phyloP scores from a whole-genome alignment of 2,113 vertebrate species.

The Alethe diademata region DNA sequence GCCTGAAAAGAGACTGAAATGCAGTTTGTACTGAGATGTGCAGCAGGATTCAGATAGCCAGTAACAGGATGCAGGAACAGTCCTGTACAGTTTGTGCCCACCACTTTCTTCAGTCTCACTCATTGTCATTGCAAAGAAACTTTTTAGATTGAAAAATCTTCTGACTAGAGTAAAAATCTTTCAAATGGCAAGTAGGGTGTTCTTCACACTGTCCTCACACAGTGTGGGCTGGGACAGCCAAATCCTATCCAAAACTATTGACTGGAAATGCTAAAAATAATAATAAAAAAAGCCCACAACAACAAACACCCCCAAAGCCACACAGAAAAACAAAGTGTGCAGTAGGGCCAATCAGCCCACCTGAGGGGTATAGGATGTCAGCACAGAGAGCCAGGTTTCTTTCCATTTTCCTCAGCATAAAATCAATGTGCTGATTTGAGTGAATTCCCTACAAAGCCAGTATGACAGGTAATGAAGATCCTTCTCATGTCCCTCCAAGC shows the following conservation, averaged over 20 bases:
- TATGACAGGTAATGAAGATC: not conserved
- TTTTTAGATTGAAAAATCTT: not conserved
- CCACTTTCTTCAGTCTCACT: not conserved
- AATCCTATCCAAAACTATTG: not conserved
- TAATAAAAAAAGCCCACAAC: too few relatives aligned
- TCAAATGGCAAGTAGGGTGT: not conserved
- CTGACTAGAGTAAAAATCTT: not conserved
- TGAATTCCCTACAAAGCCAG: not conserved
- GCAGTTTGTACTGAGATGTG: not conserved
- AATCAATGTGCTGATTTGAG: not conserved
- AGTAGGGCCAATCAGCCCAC: not conserved
- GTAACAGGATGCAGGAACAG: not conserved
- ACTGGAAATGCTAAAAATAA: not conserved
- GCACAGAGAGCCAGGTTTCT: not conserved
- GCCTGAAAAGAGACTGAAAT: not conserved
- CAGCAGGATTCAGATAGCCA: not conserved
- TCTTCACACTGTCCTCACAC: not conserved
- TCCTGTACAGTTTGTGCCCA: not conserved
- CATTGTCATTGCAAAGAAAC: not conserved
- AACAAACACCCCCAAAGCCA: not conserved
- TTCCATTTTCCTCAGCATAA: not conserved
- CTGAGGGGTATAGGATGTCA: not conserved
- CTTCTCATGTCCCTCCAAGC: not conserved
- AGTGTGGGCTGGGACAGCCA: not conserved
- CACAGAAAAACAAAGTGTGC: fast-evolving